These are phyloP conservation scores for Brachycybe producta DNA, from an alignment of 2,888 invertebrate species.

Conservation along the genomic window DNA sequence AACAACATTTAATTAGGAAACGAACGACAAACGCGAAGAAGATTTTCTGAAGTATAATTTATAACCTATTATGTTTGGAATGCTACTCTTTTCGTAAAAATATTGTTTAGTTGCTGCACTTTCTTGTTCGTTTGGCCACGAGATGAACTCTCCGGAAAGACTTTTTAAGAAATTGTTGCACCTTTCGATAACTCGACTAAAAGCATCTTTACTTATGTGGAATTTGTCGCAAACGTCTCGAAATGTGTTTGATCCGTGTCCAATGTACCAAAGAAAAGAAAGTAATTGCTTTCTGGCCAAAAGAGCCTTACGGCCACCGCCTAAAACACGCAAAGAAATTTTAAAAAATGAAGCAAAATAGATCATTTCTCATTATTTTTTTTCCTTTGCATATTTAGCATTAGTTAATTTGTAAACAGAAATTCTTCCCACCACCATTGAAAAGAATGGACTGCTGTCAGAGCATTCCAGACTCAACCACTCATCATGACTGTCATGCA, in stretches of 20 bases:
- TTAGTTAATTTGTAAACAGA: too few relatives aligned
- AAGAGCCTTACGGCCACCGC: not conserved
- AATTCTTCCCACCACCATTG: too few relatives aligned
- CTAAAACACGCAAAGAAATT: too few relatives aligned
- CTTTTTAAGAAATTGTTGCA: not conserved
- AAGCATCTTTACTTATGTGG: not conserved
- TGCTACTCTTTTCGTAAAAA: too few relatives aligned
- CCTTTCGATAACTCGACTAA: not conserved
- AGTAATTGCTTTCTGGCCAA: not conserved
- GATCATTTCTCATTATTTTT: too few relatives aligned
- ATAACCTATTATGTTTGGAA: too few relatives aligned
- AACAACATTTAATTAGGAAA: too few relatives aligned
- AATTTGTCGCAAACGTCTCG: not conserved
- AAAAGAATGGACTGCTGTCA: too few relatives aligned
- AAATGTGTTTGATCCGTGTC: not conserved
- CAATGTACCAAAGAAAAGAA: not conserved
- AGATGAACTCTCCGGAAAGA: not conserved
- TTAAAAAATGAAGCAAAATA: too few relatives aligned
- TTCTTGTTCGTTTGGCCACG: not conserved
- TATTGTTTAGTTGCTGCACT: not conserved
- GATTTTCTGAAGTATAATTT: not conserved
- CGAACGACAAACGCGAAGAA: not conserved
- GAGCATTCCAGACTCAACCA: too few relatives aligned
- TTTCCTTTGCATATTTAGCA: too few relatives aligned
- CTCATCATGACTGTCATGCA: too few relatives aligned